Evolutionary conservation across 2,113 vertebrate genomes (phyloP), one percentile per base, ranked within the genome.

Genomic region (Myotis yumanensis): DNA sequence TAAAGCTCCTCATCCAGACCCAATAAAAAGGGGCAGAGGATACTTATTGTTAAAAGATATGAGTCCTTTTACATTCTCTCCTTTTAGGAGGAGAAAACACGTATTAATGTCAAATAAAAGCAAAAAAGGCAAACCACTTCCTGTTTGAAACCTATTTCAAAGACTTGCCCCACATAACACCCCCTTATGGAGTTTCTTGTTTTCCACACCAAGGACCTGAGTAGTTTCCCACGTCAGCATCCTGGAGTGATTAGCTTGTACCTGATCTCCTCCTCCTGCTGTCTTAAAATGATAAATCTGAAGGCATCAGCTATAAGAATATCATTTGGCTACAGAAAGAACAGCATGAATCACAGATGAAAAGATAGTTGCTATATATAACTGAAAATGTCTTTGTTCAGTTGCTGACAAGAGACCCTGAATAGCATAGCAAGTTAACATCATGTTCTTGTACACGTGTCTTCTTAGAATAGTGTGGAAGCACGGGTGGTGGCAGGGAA

Each of bases 31-130:
- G 16, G 83, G 7, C 68, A 75, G 30, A 95, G n/a, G 35, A 73
- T 28, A 72, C 9, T 83, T 87, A 84, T 30, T 76, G 40, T 54
- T 64, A 80, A 93, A 92, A 87, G 64, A 37, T 51, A 85, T 3
- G 17, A 82, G 52, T 71, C 85, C 32, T 89, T 93, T 95, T 91
- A 89, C 18, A 51, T 96, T 92, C 35, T 90, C 51, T 87, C 25
- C 79, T 93, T 93, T 94, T 40, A 57, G 52, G 37, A 84, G 46
- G 68, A 68, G 64, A 71, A 86, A 79, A 93, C 46, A 54, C 10
- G 82, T 81, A 51, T 54, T 83, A 95, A 89, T 54, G 30, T 9
- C 20, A 52, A 82, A 66, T 54, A 81, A 90, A 85, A 90, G 25
- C 23, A 20, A 91, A 93, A 83, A 96, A 4, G 8, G 20, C 16